Evolutionary conservation across 2,888 invertebrate species (phyloP).

Genomic region (Scaptomyza cyrtandrae): DNA sequence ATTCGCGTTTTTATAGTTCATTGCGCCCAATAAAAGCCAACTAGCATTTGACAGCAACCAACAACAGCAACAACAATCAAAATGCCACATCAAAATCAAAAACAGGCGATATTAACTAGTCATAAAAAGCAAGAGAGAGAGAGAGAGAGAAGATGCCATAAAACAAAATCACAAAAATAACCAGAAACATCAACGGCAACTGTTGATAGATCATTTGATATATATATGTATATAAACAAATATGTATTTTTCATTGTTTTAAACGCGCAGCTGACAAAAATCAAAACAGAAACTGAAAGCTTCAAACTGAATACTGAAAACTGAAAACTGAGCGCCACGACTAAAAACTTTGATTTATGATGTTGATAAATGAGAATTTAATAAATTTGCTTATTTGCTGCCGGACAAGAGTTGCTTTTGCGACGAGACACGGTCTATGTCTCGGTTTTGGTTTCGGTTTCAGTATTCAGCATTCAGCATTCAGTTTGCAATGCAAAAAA

Average conservation of each 20-base stretch:
- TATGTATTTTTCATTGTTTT: slow-evolving; percentile 19
- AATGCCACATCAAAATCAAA: slow-evolving; percentile 74
- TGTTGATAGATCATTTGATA: slow-evolving; percentile 77
- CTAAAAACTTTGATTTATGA: slow-evolving; percentile 70
- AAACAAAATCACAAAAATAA: slow-evolving; percentile 31
- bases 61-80: slow-evolving; percentile 32
- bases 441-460: slow-evolving; percentile 19
- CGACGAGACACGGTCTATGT: slow-evolving; percentile 5
- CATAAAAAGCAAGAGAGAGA: slow-evolving; percentile 57
- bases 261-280: slow-evolving; percentile 42
- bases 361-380: slow-evolving; percentile 80
- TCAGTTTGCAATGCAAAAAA: slow-evolving; percentile 11
- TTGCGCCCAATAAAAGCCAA: slow-evolving; percentile 58
- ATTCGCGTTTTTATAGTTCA: slow-evolving; percentile 65
- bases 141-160: slow-evolving; percentile 25
- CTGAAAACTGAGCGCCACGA: slow-evolving; percentile 30
- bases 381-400: slow-evolving; percentile 70
- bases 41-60: slow-evolving; percentile 28
- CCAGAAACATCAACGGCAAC: slow-evolving; percentile 68
- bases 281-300: slow-evolving; percentile 52
- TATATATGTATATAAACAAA: slow-evolving; percentile 9
- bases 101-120: slow-evolving; percentile 75
- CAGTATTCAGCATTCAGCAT: slow-evolving; percentile 33
- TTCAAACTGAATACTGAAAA: slow-evolving; percentile 26
- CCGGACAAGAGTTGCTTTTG: slow-evolving; percentile 28